Base-by-base conservation (phyloP, 2,888 invertebrate species). In the Perdita meconis region DNA sequence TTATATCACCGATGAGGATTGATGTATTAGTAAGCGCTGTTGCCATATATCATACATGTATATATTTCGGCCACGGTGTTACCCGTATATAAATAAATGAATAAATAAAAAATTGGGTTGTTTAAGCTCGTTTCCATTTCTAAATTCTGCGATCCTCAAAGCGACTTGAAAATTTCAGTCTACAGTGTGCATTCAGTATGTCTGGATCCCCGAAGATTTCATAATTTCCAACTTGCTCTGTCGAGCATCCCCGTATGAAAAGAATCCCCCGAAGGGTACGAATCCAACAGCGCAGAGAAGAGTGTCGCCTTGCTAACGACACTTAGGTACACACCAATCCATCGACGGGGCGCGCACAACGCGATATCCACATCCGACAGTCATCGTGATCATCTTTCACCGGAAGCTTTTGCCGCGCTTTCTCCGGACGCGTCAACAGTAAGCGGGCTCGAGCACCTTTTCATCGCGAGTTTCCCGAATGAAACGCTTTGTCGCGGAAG, bases 381-480 rank as follows among this genome's bases (percentile, higher is more conserved):
- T 81, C 70, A 68, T 82, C 80, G 78, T 63, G 84, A 84, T 84
- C 78, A 69, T 82, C 76, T 75, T 72, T 77, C 69, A 55, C 66
- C 69, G 63, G 67, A 60, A 67, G 70, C 64, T 56, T 61, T 55
- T 56, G 64, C 56, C 57, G 38, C 47, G 24, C 24, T 61, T 51
- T 55, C 51, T 30, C 19, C 40, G 44, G 51, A 55, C 74, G 64
- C 66, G 74, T 74, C 78, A 61, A 38, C 65, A 30, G 81, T 74
- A 77, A 81, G 80, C 82, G 65, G n/a, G 74, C 76, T 77, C 61
- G 70, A 81, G 75, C 75, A 61, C 67, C 86, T 77, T 86, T 81
- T 72, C 59, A 64, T 30, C 61, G 60, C 19, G 78, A 60, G 69
- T 82, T 75, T 77, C 63, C 66, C 68, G 73, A 44, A 24, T 57